Percentiles rank a stretch among this genome's conserved stretches.
phyloP scores from a whole-genome alignment of 1,140 invertebrate genomes.

The Mylabris phalerata region DNA sequence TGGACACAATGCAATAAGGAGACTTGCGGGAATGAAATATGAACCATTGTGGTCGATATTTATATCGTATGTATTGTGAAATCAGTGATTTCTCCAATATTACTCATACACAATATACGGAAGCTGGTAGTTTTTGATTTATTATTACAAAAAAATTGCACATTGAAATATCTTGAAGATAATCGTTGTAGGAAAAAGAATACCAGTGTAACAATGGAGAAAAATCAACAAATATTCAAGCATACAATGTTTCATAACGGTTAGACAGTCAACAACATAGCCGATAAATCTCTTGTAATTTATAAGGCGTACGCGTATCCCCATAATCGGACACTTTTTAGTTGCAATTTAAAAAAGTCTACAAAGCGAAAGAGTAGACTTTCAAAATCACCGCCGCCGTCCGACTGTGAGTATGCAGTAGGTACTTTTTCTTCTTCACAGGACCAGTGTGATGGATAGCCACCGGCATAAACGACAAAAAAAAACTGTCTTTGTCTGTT shows the following conservation, averaged over 20 bases:
- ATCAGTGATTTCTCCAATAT: constrained; percentile 7
- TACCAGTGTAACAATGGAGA: constrained; percentile 10
- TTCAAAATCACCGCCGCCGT: constrained; percentile 3
- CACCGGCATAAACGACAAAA: constrained; percentile 24
- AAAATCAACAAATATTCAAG: constrained; percentile 4
- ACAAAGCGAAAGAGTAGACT: not conserved
- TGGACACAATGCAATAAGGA: too few species aligned
- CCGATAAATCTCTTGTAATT: constrained; percentile 22
- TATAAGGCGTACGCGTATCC: constrained; percentile 16
- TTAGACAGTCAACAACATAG: constrained; percentile 7
- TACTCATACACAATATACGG: not conserved
- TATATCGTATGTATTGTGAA: constrained; percentile 5
- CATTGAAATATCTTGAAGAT: not conserved
- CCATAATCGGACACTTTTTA: constrained; percentile 23
- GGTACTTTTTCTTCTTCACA: constrained; percentile 5
- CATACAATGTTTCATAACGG: constrained; percentile 20
- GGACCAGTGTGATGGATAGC: constrained; percentile 25
- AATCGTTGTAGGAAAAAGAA: constrained; percentile 4
- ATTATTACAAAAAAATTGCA: not conserved
- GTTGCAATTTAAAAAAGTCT: constrained; percentile 17
- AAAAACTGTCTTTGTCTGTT: constrained; percentile 28
- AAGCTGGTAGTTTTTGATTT: not conserved
- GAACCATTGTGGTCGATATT: constrained; percentile 8
- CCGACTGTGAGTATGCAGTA: too few species aligned
- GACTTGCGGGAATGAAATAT: constrained; percentile 2